These are phyloP conservation scores for Pandemis corylana DNA, from an alignment of 2,888 invertebrate genomes.

Conservation along the genomic window DNA sequence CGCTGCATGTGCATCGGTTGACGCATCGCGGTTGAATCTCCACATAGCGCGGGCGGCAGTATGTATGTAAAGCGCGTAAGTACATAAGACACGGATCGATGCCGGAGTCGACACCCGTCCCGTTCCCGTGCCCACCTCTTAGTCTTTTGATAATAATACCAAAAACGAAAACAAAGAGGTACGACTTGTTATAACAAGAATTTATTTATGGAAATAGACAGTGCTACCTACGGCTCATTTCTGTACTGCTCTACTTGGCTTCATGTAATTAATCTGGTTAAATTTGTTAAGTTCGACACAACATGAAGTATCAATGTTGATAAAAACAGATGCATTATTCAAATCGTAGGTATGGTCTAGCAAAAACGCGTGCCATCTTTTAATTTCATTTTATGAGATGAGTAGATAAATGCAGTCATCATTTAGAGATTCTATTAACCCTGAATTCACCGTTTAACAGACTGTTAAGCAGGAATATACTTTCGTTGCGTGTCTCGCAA, in stretches of 20 bases:
- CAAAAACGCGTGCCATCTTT: not conserved
- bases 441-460: not conserved
- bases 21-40: constrained; percentile 82
- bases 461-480: not conserved
- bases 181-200: not conserved
- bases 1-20: constrained; percentile 79
- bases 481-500: not conserved
- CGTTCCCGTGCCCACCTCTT: constrained; percentile 51
- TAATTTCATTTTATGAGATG: not conserved
- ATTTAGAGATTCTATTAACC: not conserved
- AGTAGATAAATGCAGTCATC: not conserved
- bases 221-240: not conserved
- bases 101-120: constrained; percentile 69
- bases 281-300: not conserved
- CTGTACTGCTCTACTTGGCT: not conserved
- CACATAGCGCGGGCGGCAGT: constrained; percentile 75
- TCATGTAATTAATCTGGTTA: not conserved
- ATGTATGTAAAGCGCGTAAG: constrained; percentile 74
- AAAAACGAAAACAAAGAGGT: constrained; percentile 40
- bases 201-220: constrained; percentile 1
- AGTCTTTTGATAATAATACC: constrained; percentile 41
- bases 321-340: not conserved
- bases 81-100: constrained; percentile 81
- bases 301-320: not conserved
- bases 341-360: not conserved